Evolutionary conservation across 2,888 invertebrate species (phyloP), one percentile per base, ranked within the genome.

Genomic region (Calliphora vomitoria): DNA sequence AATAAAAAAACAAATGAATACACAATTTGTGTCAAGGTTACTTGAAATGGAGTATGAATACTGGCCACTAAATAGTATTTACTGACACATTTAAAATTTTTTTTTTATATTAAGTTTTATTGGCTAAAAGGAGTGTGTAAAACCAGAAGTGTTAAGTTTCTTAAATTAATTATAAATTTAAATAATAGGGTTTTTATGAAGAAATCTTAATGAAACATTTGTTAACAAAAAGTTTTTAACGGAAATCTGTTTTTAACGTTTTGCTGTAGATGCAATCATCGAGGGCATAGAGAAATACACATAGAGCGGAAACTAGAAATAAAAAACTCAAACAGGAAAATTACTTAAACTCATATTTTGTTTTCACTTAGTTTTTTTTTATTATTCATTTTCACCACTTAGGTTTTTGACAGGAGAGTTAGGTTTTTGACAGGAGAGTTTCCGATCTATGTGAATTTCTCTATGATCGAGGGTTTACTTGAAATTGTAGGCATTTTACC

Each of bases 11-110:
- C 10, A 44, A 64, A 20, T 18, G 3, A 11, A 58, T 35, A 35
- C n/a, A 60, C n/a, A 60, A 60, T 60, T 68, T 47, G 31, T 55
- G 55, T 55, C 55, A 72, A 72, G 71, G 71, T 55, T 55, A 38
- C 11, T 5, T 20, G 20, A 72, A n/a, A 71, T 53, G 38, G 53
- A 50, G 41, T 41, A 41, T 64, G 41, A 38, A 64, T 18, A 18
- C 64, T 8, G 64, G 38, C 20, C 35, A 35, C 35, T 35, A 35
- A 35, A 5, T 35, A 35, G 53, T 53, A 8, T 2, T 3, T 53
- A 44, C 13, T 44, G 4, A 44, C 11, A 11, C 13, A 13, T 44
- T 44, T 44, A 13, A 0, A 11, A 3, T 1, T n/a, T 50, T 50
- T 6, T n/a, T 50, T n/a, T 50, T n/a, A n/a, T 50, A 4, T 3